These are phyloP conservation scores for Ctenicera cuprea DNA, from an alignment of 2,888 invertebrate genomes.

Conservation along the genomic window DNA sequence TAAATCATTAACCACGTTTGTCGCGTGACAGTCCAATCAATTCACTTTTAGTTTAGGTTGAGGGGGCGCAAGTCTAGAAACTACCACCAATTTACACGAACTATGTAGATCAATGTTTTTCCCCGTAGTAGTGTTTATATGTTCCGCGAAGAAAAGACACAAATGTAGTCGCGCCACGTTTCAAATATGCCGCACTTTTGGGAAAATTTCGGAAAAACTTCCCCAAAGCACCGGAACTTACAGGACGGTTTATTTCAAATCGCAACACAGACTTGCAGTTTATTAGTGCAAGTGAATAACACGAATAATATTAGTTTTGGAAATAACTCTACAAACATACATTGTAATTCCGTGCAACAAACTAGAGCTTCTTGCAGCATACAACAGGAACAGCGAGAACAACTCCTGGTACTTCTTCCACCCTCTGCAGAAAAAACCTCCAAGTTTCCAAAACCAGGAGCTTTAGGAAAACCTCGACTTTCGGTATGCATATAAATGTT, in stretches of 20 bases:
- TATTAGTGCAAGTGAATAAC: conserved; percentile 85
- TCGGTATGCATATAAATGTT: conserved; percentile 73
- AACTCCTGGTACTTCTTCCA: conserved; percentile 77
- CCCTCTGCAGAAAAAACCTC: conserved; percentile 65
- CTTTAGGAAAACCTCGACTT: conserved; percentile 75
- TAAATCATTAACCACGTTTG: conserved; percentile 45
- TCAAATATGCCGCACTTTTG: conserved; percentile 72
- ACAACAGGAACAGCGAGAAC: conserved; percentile 66
- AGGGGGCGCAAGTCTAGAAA: conserved; percentile 53
- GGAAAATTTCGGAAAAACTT: conserved; percentile 74
- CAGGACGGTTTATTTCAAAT: conserved; percentile 87
- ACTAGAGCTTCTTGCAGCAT: conserved; percentile 36
- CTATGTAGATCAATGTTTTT: conserved; percentile 51
- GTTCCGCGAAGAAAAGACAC: conserved; percentile 28
- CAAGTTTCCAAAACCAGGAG: conserved; percentile 56
- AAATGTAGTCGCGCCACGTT: conserved; percentile 29
- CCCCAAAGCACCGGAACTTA: conserved; percentile 78
- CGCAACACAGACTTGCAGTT: conserved; percentile 86
- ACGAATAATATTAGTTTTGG: conserved; percentile 85
- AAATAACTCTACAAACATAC: conserved; percentile 78
- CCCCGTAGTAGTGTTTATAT: conserved; percentile 39
- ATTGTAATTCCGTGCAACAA: conserved; percentile 72
- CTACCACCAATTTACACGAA: conserved; percentile 51
- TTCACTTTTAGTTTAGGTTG: conserved; percentile 41
- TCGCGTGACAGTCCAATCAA: conserved; percentile 48